Percentiles rank a stretch among this genome's conserved stretches.
Evolutionary conservation across 2,888 invertebrate genomes (phyloP).

Genomic region (Metallyticus violacea): DNA sequence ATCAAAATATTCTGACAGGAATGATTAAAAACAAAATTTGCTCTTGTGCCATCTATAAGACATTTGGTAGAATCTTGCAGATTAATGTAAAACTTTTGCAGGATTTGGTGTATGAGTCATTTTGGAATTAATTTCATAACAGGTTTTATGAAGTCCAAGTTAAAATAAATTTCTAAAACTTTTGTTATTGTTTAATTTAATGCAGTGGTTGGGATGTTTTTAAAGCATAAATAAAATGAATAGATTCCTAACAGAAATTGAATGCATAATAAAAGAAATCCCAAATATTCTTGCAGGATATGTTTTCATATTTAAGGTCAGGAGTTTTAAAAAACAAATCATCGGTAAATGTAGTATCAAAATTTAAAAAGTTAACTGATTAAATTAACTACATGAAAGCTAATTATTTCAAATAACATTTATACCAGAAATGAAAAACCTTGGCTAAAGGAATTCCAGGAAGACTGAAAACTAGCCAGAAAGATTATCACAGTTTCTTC

Average conservation of each 20-base stretch:
- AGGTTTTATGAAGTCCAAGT: not conserved
- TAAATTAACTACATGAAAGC: too few species aligned
- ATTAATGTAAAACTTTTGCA: not conserved
- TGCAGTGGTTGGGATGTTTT: not conserved
- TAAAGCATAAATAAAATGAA: too few species aligned
- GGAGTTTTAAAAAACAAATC: too few species aligned
- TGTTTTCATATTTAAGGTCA: too few species aligned
- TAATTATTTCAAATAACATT: too few species aligned
- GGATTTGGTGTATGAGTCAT: not conserved
- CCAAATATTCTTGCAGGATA: not conserved
- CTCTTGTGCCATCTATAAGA: not conserved
- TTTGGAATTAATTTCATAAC: not conserved
- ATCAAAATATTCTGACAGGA: not conserved
- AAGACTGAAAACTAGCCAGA: too few species aligned
- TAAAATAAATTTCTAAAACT: not conserved
- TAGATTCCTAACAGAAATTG: too few species aligned
- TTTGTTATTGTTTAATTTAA: not conserved
- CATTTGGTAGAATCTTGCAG: not conserved
- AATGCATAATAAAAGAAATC: not conserved
- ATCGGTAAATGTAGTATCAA: too few species aligned
- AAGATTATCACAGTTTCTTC: too few species aligned
- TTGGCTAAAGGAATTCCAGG: too few species aligned
- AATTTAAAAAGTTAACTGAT: too few species aligned
- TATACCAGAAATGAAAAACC: too few species aligned
- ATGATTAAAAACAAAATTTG: not conserved